Evolutionary conservation across 2,113 vertebrate genomes (phyloP), one percentile per base, ranked within the genome.

Genomic region (Nothocercus nigrocapillus): DNA sequence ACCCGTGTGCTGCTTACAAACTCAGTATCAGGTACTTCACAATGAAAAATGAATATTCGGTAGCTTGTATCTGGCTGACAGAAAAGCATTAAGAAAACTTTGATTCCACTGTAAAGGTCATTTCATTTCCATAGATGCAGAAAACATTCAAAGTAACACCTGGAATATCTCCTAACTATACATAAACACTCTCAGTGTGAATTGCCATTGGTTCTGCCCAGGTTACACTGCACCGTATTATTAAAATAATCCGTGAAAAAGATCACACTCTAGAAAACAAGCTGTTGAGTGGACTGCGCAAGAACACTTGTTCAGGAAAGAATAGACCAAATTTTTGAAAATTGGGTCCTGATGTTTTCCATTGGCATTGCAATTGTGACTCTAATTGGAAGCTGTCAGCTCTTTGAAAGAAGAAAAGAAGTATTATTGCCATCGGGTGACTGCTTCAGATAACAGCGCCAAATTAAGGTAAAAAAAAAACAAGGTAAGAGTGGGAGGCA

Each of bases 371-470:
- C 82, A 95, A 93, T 93, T 92, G 64, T 62, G 92, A 61, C 82
- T 82, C 53, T 90, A 96, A 91, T 90, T 77, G 88, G 88, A 78
- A 96, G 64, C 90, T 95, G 90, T 93, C 92, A 88, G 80, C 82
- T 95, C 36, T 42, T 18, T 58, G 30, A 32, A 58, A 58, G 54
- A 58, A 17, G 32, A 49, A 49, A 49, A 24, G 32, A 58, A 32
- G 21, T 32, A 32, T 32, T 58, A 32, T 58, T 32, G 54, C 54
- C 30, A 18, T 58, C 54, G 32, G 54, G 54, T 32, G 54, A 58
- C 54, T 58, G 54, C 54, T 58, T 58, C 90, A 88, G 76, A 64
- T 90, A 90, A 85, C 79, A 66, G 79, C 44, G 11, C 82, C 68
- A 95, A 96, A 95, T 94, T 90, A 94, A 80, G 88, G 85, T 44